Percentiles rank a stretch among this genome's conserved stretches.
These are phyloP conservation scores for Sicus ferrugineus DNA, from an alignment of 2,888 invertebrate species.

Conservation along the genomic window DNA sequence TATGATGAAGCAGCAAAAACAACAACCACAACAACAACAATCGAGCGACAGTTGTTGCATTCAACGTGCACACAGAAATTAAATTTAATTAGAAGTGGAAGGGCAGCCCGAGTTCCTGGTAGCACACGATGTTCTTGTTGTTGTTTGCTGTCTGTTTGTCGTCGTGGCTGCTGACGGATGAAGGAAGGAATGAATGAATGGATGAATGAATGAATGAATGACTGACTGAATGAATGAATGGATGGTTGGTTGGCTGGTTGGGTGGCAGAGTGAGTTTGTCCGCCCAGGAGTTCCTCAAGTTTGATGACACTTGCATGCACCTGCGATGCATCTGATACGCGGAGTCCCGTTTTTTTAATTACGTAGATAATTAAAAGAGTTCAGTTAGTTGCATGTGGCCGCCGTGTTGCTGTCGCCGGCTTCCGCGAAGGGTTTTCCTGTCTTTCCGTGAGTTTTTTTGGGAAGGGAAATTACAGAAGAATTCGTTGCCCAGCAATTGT, in stretches of 20 bases:
- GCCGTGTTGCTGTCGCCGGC: neutral
- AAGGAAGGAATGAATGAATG: no score
- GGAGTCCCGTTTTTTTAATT: neutral
- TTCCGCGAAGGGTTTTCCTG: neutral
- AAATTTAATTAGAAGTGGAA: slow-evolving; percentile 25
- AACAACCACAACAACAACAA: neutral
- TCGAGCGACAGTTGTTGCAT: neutral
- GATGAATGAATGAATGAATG: neutral
- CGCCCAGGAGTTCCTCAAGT: neutral
- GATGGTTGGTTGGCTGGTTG: no score
- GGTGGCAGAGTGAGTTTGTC: no score
- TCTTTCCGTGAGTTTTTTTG: no score
- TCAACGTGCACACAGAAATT: slow-evolving; percentile 23
- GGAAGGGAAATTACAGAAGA: no score
- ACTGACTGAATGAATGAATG: no score
- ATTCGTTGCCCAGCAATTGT: no score
- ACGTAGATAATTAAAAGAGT: neutral
- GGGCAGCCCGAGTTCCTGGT: no score
- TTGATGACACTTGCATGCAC: slow-evolving; percentile 5
- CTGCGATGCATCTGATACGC: neutral
- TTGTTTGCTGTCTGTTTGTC: neutral
- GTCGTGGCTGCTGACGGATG: neutral
- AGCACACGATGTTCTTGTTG: slow-evolving; percentile 13
- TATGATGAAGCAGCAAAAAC: slow-evolving; percentile 1
- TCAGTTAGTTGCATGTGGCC: neutral